Percentiles rank a stretch among this genome's conserved stretches.
These are phyloP conservation scores for Sympetrum striolatum DNA, from an alignment of 2,888 invertebrate species.

Conservation along the genomic window DNA sequence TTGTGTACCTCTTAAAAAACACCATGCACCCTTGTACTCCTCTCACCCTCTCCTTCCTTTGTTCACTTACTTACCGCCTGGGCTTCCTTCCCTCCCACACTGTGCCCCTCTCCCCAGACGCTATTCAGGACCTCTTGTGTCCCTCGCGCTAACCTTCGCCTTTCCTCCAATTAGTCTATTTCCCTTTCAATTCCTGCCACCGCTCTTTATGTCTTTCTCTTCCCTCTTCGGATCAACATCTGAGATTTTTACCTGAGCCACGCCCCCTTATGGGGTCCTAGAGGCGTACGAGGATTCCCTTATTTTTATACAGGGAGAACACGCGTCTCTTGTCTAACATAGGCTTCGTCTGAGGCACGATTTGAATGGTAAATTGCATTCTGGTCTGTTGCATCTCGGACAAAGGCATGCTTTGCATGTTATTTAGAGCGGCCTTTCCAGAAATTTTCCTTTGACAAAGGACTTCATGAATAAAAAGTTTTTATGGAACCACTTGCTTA, in stretches of 20 bases:
- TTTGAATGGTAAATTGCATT: neutral
- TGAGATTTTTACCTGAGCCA: neutral
- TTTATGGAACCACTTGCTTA: too few species aligned
- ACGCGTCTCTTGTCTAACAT: neutral
- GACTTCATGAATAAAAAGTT: too few species aligned
- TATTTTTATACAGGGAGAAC: neutral
- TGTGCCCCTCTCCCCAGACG: neutral
- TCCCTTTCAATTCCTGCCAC: neutral
- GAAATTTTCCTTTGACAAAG: too few species aligned
- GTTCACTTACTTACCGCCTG: slow-evolving; percentile 36
- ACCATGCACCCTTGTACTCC: neutral
- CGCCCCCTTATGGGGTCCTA: neutral
- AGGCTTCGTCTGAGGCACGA: neutral
- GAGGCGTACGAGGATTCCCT: neutral
- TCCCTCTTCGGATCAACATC: neutral
- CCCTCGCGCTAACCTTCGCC: neutral
- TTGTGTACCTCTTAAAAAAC: neutral
- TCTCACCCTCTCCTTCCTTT: neutral
- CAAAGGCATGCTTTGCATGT: too few species aligned
- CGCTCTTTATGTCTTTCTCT: neutral
- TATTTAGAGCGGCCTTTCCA: too few species aligned
- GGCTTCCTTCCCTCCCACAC: neutral
- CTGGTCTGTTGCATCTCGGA: neutral
- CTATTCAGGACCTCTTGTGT: neutral
- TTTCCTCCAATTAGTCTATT: neutral